A percentile compares a stretch with the other conserved stretches of the same genome.
Evolutionary conservation across 92 coral and sea anemone species (phyloP).

Genomic region (Porites lobata): DNA sequence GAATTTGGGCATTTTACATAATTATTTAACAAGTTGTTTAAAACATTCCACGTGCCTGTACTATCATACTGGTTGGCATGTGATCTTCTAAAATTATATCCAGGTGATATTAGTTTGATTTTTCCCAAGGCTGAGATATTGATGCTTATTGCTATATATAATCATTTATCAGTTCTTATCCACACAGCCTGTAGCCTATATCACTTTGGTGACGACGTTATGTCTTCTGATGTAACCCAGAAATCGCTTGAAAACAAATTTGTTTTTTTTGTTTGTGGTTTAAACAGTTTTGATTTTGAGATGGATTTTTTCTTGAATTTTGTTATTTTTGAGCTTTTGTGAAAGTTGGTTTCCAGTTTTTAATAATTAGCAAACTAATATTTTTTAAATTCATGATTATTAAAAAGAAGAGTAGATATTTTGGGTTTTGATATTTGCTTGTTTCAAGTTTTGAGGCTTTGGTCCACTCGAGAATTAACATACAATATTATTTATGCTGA

Average conservation of each 20-base stretch:
- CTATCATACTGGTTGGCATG: no score
- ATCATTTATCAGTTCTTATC: conserved; percentile 2
- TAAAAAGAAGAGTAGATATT: no score
- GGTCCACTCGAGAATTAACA: no score
- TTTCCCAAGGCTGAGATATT: not conserved
- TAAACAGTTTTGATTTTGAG: not conserved
- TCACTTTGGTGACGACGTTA: not conserved
- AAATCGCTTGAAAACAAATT: not conserved
- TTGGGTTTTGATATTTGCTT: no score
- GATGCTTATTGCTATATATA: not conserved
- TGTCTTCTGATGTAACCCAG: not conserved
- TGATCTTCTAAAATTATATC: not conserved
- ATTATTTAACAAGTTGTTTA: not conserved
- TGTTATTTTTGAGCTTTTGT: not conserved
- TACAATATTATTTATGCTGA: no score
- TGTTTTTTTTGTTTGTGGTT: not conserved
- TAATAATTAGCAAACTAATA: no score
- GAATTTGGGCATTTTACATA: not conserved
- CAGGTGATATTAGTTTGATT: not conserved
- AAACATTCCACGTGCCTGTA: not conserved
- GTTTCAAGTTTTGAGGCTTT: no score
- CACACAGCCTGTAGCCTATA: not conserved
- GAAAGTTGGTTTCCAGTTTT: no score
- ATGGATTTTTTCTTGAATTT: not conserved
- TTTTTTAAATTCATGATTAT: no score